Conservation (phyloP, 2,888 invertebrate species). For the Eilema griseolum region DNA sequence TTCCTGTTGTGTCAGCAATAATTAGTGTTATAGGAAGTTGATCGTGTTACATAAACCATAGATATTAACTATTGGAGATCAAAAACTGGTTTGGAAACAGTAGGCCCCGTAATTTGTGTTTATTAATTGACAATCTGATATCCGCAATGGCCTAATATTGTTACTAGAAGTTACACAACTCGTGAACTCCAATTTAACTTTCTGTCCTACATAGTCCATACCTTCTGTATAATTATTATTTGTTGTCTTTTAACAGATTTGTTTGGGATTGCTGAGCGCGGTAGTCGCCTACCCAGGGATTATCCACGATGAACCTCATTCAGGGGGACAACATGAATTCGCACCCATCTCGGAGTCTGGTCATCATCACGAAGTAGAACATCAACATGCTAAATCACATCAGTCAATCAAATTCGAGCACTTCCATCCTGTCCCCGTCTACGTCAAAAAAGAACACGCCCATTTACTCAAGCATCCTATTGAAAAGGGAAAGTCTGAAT, state of each 20-base stretch:
- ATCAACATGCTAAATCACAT: conserved; percentile 90
- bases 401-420: conserved; percentile 91
- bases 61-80: conserved; percentile 54
- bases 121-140: conserved; percentile 36
- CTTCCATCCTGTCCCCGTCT: conserved; percentile 90
- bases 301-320: conserved; percentile 79
- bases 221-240: conserved; percentile 12
- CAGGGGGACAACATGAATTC: conserved; percentile 75
- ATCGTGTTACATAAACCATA: conserved; percentile 68
- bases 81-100: conserved; percentile 63
- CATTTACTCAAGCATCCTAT: conserved; percentile 89
- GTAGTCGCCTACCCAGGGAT: conserved; percentile 80
- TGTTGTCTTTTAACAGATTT: conserved; percentile 68
- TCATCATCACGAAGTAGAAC: conserved; percentile 88
- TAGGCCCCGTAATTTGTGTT: conserved; percentile 38
- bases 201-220: background rate
- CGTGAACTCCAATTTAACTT: conserved; percentile 14
- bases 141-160: conserved; percentile 33
- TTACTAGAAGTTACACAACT: conserved; percentile 25
- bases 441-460: conserved; percentile 89
- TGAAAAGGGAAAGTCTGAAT: conserved; percentile 88
- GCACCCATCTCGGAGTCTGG: conserved; percentile 81
- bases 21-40: conserved; percentile 64
- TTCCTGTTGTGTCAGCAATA: conserved; percentile 61
- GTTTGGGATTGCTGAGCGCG: conserved; percentile 82